A percentile compares a stretch with the other conserved stretches of the same genome.
phyloP scores from a whole-genome alignment of 2,888 invertebrate species.

The Dorcus hopei region DNA sequence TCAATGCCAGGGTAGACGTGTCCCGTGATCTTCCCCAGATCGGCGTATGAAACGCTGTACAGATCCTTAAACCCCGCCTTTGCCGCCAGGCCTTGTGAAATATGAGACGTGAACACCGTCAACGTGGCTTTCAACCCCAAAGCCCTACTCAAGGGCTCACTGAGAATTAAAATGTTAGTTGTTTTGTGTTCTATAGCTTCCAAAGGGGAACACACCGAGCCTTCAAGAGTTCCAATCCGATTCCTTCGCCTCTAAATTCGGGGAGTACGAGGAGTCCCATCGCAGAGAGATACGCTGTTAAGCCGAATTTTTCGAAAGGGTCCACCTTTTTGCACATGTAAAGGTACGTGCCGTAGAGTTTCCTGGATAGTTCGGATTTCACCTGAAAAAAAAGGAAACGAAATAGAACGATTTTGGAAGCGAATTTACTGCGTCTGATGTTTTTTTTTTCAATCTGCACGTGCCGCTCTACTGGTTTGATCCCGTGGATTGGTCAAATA shows the following conservation, averaged over 20 bases:
- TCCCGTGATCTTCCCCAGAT: conserved; percentile 43
- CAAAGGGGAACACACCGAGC: conserved; percentile 22
- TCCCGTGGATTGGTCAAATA: too few species aligned
- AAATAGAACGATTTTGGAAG: too few species aligned
- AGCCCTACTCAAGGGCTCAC: conserved; percentile 54
- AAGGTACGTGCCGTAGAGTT: too few species aligned
- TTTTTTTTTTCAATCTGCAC: too few species aligned
- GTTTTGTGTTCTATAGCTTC: too few species aligned
- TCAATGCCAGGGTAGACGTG: conserved; percentile 24
- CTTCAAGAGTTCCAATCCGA: conserved; percentile 29
- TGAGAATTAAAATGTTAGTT: conserved; percentile 25
- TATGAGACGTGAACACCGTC: conserved; percentile 55
- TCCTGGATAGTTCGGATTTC: too few species aligned
- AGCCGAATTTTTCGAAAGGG: conserved; percentile 4
- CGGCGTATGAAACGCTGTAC: conserved; percentile 50
- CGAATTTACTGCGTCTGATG: too few species aligned
- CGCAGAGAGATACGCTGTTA: conserved; percentile 4
- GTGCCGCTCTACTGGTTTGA: too few species aligned
- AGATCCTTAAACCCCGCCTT: conserved; percentile 52
- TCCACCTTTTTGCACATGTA: background rate
- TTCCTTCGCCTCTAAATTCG: conserved; percentile 37
- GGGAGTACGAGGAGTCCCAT: conserved; percentile 40
- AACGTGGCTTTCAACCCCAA: conserved; percentile 51
- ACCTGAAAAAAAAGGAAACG: too few species aligned
- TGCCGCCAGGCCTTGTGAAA: conserved; percentile 53